Base-by-base conservation (phyloP, 2,113 vertebrate genomes). In the Phyllostomus discolor region DNA sequence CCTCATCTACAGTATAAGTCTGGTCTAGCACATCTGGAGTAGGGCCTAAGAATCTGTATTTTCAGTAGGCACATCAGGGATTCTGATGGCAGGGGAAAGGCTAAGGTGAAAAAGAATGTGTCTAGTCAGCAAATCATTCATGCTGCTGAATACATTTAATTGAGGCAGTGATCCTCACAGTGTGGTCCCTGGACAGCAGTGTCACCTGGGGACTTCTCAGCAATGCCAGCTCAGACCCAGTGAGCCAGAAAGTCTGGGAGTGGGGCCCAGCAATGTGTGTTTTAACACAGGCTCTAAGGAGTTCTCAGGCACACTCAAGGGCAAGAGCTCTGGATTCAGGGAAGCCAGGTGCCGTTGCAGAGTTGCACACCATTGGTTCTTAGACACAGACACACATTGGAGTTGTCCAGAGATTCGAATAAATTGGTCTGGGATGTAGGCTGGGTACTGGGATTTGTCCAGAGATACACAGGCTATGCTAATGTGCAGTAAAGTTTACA, bases 191-290 rank as follows among this genome's bases (percentile, higher is more conserved):
- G 0, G 35, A 46, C 31, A 79, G 84, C 48, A 10, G n/a, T 16
- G 7, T 75, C 70, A 76, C 80, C 83, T 64, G 88, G 80, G 66
- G 64, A 66, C 94, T 82, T 54, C 66, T 92, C 82, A 79, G 72
- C 83, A 94, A 92, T 48, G 43, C 41, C 54, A 64, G 0, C 50
- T 79, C 43, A 80, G 78, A 72, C 24, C 0, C 19, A 11, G 66
- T 35, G 43, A 57, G n/a, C 76, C 46, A 90, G 79, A 59, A 93
- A 69, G 19, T 50, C 50, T 4, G 12, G 76, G 41, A 10, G 41
- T 41, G 22, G 28, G 46, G 9, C 50, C 48, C 50, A 52, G 69
- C 31, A 11, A 70, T 62, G 75, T 70, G 80, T 19, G 11, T 57
- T 88, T 79, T 43, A 20, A 59, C 46, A 69, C 35, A 1, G 26